Evolutionary conservation across 2,113 vertebrate species (phyloP).

Genomic region (Macaca mulatta): DNA sequence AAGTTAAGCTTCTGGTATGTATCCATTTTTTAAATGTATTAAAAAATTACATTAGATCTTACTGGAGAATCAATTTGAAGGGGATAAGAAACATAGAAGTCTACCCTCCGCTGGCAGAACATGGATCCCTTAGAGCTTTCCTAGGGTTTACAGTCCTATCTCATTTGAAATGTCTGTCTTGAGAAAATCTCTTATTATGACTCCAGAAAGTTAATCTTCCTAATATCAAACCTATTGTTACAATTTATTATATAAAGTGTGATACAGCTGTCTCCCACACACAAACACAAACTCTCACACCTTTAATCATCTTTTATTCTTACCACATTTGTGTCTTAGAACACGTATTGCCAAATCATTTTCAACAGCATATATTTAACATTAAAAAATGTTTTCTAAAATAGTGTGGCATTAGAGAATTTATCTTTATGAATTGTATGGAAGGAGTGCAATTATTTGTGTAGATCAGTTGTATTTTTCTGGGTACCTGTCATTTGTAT

Average conservation of each 20-base stretch:
- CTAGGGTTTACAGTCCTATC: neutral
- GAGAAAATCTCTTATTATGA: neutral
- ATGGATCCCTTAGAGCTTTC: neutral
- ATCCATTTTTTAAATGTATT: neutral
- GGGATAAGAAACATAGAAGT: neutral
- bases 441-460: neutral
- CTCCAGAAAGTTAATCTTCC: neutral
- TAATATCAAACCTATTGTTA: neutral
- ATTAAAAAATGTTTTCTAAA: neutral
- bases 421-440: neutral
- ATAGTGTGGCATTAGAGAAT: neutral
- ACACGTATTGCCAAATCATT: neutral
- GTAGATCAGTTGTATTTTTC: neutral
- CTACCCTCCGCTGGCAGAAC: neutral
- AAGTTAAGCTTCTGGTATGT: neutral
- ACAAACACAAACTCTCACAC: neutral
- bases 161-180: neutral
- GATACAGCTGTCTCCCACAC: neutral
- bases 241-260: neutral
- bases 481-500: neutral
- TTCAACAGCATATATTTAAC: constrained; percentile 15
- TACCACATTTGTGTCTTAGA: neutral
- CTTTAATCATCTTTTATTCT: constrained; percentile 19
- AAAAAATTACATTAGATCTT: neutral
- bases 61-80: neutral